Conservation (phyloP, 2,113 vertebrate genomes). For the Sitta europaea region DNA sequence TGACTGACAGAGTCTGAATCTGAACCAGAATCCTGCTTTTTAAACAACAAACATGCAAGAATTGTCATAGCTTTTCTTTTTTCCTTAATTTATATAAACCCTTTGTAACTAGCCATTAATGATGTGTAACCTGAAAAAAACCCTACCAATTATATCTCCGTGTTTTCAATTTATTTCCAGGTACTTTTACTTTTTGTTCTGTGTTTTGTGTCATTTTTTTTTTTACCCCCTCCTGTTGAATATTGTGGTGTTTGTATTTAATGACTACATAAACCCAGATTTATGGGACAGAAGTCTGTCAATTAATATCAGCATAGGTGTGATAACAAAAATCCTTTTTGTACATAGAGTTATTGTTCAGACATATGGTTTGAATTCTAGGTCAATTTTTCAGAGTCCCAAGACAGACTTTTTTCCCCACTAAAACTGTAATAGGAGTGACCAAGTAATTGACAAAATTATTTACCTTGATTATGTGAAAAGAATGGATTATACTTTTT, state of each 20-base stretch:
- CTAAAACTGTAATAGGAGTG: not conserved
- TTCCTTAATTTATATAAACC: not conserved
- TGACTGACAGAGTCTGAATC: not conserved
- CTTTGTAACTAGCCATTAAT: not conserved
- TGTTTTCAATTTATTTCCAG: not conserved
- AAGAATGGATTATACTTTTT: not conserved
- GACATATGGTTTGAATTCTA: not conserved
- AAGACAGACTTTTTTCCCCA: accelerated
- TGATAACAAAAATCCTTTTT: not conserved
- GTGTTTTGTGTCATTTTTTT: not conserved
- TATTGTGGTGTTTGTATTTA: not conserved
- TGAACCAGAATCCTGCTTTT: not conserved
- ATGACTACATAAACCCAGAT: not conserved
- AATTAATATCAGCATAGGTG: not conserved
- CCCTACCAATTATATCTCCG: not conserved
- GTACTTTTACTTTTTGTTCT: not conserved
- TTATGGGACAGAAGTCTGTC: not conserved
- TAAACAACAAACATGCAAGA: not conserved
- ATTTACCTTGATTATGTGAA: not conserved
- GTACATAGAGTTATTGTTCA: not conserved
- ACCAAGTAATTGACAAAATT: not conserved
- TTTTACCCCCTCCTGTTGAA: not conserved
- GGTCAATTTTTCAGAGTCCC: not conserved
- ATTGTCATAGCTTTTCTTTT: not conserved
- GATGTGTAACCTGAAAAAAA: not conserved